Conservation (phyloP, 2,113 vertebrate species). For the Nothoprocta perdicaria region DNA sequence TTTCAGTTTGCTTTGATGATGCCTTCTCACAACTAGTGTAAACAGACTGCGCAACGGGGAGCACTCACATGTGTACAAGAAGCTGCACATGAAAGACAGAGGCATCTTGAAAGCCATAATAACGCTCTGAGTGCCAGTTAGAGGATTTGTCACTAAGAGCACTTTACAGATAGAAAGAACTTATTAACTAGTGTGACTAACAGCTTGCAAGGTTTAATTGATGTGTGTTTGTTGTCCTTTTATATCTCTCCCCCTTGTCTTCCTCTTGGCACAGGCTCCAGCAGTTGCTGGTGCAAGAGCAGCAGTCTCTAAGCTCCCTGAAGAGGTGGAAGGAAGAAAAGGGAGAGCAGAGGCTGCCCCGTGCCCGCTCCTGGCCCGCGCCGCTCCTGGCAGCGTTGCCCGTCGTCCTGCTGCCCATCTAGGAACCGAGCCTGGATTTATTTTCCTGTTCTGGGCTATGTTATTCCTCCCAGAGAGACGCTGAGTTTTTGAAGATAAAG, state of each 20-base stretch:
- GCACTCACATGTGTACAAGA: conserved; percentile 65
- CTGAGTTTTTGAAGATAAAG: conserved; percentile 59
- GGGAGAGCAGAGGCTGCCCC: not conserved
- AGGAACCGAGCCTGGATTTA: not conserved
- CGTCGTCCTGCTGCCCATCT: not conserved
- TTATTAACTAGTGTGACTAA: conserved; percentile 69
- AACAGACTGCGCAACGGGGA: conserved; percentile 61
- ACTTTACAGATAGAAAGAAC: conserved; percentile 69
- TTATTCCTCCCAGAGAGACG: conserved; percentile 36
- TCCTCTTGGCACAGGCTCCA: conserved; percentile 46
- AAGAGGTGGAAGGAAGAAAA: conserved; percentile 15
- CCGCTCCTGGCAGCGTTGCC: not conserved
- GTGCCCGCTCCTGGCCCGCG: not conserved
- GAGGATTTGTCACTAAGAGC: conserved; percentile 68
- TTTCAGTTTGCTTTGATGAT: conserved; percentile 68
- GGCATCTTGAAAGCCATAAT: conserved; percentile 69
- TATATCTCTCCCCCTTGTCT: conserved; percentile 54
- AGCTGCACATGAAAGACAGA: conserved; percentile 71
- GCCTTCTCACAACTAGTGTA: conserved; percentile 58
- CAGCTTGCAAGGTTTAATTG: conserved; percentile 71
- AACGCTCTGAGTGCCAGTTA: conserved; percentile 62
- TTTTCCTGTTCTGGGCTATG: conserved; percentile 24
- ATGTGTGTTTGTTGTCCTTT: conserved; percentile 68
- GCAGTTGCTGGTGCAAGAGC: conserved; percentile 22
- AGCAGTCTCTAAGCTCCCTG: conserved; percentile 14